Evolutionary conservation across 2,888 invertebrate genomes (phyloP), one percentile per base, ranked within the genome.

Genomic region (Melieria crassipennis): DNA sequence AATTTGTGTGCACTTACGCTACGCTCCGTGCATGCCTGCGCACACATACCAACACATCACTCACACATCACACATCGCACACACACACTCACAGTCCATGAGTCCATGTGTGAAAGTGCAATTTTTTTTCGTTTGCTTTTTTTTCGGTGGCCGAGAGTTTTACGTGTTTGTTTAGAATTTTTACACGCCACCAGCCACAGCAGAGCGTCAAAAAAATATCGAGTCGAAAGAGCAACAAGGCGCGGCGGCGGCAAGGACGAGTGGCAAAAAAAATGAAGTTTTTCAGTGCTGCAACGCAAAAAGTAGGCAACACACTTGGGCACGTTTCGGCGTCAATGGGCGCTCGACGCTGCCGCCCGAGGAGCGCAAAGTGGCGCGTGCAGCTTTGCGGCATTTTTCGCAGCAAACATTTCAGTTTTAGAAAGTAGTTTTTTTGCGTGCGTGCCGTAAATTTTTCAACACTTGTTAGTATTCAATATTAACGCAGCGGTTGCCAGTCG

Each of bases 141-240:
- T 69, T 67, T 42, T 30, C 63, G 62, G 42, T 11, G 47, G 46
- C 52, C 45, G 60, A 67, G 69, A 56, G 62, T 62, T 69, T 55
- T 57, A 62, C 47, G 69, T 69, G 69, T 69, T 69, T 52, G 62
- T 47, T 69, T 62, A 69, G 56, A 69, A 69, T 69, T 63, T 69
- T 69, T 63, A 62, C 69, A 63, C 69, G 63, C 52, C 56, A 63
- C 69, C 56, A 46, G 46, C 30, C 52, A 52, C 52, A 7, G 13
- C 52, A 50, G 30, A 30, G 30, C 30, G 30, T 30, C 30, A 30
- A 30, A 30, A 30, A 30, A 30, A 42, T 30, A 30, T 30, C 10
- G 10, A 62, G 0, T 7, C 47, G 7, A 13, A 46, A 9, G 7
- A 6, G 55, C 55, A 55, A 4, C 9, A 55, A 62, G 5, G 10